These are phyloP conservation scores for Trichomycterus rosablanca DNA, from an alignment of 2,113 vertebrate species.

Conservation along the genomic window DNA sequence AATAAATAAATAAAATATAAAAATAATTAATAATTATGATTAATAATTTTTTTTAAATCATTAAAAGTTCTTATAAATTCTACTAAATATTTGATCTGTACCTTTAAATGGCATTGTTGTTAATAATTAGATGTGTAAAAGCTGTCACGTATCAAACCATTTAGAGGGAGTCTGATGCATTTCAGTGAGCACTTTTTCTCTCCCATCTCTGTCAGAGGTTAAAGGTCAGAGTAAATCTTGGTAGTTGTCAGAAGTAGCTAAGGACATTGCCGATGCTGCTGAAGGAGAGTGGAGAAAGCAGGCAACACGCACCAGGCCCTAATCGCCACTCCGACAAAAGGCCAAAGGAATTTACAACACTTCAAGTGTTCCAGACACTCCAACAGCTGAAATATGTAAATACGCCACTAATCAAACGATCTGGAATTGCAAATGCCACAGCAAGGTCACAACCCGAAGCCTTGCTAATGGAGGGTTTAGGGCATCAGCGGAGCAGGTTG, in stretches of 20 bases:
- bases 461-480: slow-evolving; percentile 82
- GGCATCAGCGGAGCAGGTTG: slow-evolving; percentile 58
- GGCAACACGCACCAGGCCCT: slow-evolving; percentile 26
- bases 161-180: slow-evolving; percentile 33
- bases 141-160: slow-evolving; percentile 16
- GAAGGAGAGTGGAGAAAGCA: slow-evolving; percentile 29
- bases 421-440: slow-evolving; percentile 86
- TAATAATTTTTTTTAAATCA: background rate
- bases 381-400: slow-evolving; percentile 83
- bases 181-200: slow-evolving; percentile 25
- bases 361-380: slow-evolving; percentile 78
- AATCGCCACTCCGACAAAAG: slow-evolving; percentile 75
- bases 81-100: background rate
- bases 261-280: slow-evolving; percentile 33
- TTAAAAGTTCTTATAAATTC: background rate
- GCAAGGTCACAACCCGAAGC: slow-evolving; percentile 87
- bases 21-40: too few relatives aligned
- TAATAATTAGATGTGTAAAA: too few relatives aligned
- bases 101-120: slow-evolving; percentile 7
- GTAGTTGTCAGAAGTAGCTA: slow-evolving; percentile 33
- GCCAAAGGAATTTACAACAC: slow-evolving; percentile 88
- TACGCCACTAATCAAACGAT: slow-evolving; percentile 90
- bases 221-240: slow-evolving; percentile 32
- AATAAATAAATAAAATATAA: too few relatives aligned
- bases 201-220: slow-evolving; percentile 13